Evolutionary conservation across 2,797 vertebrate genomes (phyloP), one percentile per base, ranked within the genome.

Genomic region (Nothura maculosa): DNA sequence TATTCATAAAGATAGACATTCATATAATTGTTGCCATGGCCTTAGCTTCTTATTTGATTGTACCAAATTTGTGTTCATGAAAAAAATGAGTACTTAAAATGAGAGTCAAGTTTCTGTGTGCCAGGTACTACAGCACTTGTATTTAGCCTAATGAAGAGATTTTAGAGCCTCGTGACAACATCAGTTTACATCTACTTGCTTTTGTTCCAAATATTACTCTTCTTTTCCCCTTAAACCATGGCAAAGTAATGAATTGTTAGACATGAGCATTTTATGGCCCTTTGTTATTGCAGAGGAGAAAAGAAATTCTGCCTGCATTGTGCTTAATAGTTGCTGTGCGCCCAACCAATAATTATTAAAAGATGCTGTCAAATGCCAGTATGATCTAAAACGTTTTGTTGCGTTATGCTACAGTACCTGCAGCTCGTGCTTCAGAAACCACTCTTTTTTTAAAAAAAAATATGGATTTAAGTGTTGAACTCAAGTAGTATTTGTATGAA

Each of bases 301-400:
- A 50, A 69, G 45, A 69, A 40, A 21, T 0, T 17, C 47, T 55
- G 42, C 4, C 64, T 54, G 10, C n/a, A n/a, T 28, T 64, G 40
- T 69, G 36, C 94, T 76, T 73, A 84, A 88, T 25, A 81, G 94
- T 15, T 74, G 25, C 74, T 95, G 70, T 70, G 52, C 61, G 83
- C 45, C 32, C 85, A 74, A 89, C 85, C 85, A 79, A 25, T 85
- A 87, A 81, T 92, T 94, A 92, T 78, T 81, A 89, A 81, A 90
- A 96, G 92, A 81, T 63, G 81, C 52, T 74, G 77, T 73, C 74
- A 87, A 87, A 95, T 54, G 81, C 55, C 60, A 40, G 5, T 20
- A 74, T 50, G 81, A 89, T 66, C 87, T 74, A 80, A 84, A 93
- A 91, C 63, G 67, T 77, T 89, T 70, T 85, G 38, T 6, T 94